Evolutionary conservation across 2,888 invertebrate species (phyloP).

Genomic region (Cryptocheilus praepositus): DNA sequence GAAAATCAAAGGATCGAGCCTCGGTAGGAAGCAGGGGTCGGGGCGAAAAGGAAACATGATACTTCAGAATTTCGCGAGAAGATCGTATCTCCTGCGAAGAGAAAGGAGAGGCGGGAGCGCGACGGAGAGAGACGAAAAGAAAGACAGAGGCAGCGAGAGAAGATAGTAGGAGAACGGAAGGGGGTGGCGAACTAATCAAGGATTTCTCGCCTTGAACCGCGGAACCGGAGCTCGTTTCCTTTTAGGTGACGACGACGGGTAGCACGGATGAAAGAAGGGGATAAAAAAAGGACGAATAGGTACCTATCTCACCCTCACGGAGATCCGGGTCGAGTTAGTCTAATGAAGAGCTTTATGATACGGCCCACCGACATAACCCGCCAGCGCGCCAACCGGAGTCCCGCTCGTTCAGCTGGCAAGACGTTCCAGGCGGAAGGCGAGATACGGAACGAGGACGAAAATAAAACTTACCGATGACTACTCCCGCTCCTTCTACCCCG

Average conservation of each 20-base stretch:
- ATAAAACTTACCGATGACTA: constrained; percentile 1
- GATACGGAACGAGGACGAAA: constrained; percentile 19
- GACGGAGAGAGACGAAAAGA: neutral
- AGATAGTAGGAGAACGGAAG: constrained; percentile 10
- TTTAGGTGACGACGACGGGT: constrained; percentile 54
- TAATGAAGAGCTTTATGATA: constrained; percentile 61
- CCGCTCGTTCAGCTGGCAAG: neutral
- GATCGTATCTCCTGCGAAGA: constrained; percentile 52
- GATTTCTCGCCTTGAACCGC: constrained; percentile 59
- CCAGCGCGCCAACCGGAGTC: constrained; percentile 22
- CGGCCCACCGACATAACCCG: constrained; percentile 44
- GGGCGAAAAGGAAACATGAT: constrained; percentile 56
- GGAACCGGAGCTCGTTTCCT: constrained; percentile 51
- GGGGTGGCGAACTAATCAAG: constrained; percentile 58
- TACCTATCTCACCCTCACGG: constrained; percentile 45
- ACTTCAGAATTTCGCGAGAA: constrained; percentile 58
- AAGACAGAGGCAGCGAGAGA: constrained; percentile 9
- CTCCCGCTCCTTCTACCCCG: too few species aligned
- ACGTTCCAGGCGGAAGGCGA: constrained; percentile 12
- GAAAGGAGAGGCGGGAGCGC: constrained; percentile 33
- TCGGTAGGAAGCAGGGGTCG: constrained; percentile 29
- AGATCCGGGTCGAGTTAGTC: constrained; percentile 53
- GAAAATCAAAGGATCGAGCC: constrained; percentile 59
- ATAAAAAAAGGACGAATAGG: constrained; percentile 46
- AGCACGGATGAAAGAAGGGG: constrained; percentile 47